phyloP scores from a whole-genome alignment of 2,797 vertebrate species.

The Bufotes viridis region DNA sequence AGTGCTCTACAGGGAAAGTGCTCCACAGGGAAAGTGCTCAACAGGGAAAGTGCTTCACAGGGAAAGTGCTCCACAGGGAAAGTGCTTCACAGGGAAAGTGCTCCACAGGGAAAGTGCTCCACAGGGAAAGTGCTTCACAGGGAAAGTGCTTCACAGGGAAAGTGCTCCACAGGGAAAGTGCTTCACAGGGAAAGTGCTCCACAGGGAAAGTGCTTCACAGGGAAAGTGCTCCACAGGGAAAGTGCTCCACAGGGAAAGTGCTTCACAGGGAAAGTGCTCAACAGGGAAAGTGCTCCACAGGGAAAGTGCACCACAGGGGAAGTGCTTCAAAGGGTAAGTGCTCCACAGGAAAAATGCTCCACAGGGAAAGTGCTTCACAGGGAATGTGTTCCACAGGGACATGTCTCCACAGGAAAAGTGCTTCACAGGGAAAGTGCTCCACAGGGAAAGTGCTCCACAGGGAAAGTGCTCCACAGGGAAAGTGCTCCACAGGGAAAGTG shows the following conservation, averaged over 20 bases:
- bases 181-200: background rate
- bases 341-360: background rate
- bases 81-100: background rate
- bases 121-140: no score
- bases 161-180: background rate
- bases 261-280: background rate
- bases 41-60: background rate
- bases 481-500: background rate
- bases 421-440: background rate
- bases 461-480: background rate
- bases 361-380: background rate
- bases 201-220: background rate
- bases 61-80: background rate
- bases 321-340: background rate
- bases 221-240: background rate
- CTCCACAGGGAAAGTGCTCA: background rate
- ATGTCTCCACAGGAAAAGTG: background rate
- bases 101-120: background rate
- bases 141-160: no score
- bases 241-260: background rate
- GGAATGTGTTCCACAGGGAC: no score
- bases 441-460: background rate
- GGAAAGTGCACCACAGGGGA: background rate
- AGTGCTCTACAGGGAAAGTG: background rate
- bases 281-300: background rate